Evolutionary conservation across 64 coral and sea anemone genomes (phyloP).

Genomic region (Cladopsammia gracilis): DNA sequence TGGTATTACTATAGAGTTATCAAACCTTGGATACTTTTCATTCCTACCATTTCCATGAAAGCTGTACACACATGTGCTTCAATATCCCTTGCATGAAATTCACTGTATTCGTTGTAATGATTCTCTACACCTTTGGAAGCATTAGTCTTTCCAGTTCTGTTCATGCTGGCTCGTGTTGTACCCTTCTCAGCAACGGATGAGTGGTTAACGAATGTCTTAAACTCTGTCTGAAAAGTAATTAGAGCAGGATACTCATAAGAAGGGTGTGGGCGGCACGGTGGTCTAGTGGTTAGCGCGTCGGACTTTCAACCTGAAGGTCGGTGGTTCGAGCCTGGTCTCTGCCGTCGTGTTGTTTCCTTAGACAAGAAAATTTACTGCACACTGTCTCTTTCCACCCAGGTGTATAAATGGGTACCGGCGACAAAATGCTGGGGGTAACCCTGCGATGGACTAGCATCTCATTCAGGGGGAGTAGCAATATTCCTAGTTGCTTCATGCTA

Average conservation of each 20-base stretch:
- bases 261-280: background rate
- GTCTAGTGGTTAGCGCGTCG: background rate
- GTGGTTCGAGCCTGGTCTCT: too few species aligned
- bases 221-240: background rate
- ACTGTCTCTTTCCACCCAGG: too few species aligned
- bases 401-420: too few species aligned
- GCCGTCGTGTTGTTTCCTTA: too few species aligned
- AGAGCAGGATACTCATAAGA: background rate
- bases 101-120: constrained; percentile 31
- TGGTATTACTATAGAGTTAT: too few species aligned
- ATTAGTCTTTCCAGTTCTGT: constrained; percentile 39
- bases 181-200: constrained; percentile 33
- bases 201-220: constrained; percentile 3
- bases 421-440: too few species aligned
- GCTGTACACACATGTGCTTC: constrained; percentile 36
- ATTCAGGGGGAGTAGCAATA: too few species aligned
- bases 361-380: too few species aligned
- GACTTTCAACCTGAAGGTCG: too few species aligned
- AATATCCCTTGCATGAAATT: constrained; percentile 14
- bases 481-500: too few species aligned
- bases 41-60: constrained; percentile 50
- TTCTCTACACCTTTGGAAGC: constrained; percentile 6
- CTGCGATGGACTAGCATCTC: too few species aligned
- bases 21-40: constrained; percentile 52
- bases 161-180: constrained; percentile 49